Evolutionary conservation across 2,113 vertebrate genomes (phyloP).

Genomic region (Planiliza haematocheilus): DNA sequence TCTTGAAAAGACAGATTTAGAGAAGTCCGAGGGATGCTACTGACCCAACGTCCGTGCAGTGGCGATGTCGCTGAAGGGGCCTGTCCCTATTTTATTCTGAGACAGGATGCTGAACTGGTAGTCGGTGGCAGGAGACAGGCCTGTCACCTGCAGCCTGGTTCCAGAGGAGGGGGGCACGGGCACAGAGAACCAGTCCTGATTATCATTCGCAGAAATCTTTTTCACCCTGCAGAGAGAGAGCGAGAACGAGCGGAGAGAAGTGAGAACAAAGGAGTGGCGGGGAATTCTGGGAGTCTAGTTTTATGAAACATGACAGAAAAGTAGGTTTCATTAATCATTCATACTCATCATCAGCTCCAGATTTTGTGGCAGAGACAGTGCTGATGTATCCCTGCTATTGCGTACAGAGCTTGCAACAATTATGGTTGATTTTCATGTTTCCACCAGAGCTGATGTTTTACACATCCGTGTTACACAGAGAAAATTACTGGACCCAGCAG

Average conservation of each 20-base stretch:
- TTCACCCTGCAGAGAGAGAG: slow-evolving; percentile 83
- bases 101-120: slow-evolving; percentile 97
- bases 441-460: slow-evolving; percentile 20
- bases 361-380: slow-evolving; percentile 55
- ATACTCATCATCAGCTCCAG: slow-evolving; percentile 62
- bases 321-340: slow-evolving; percentile 79
- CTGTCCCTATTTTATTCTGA: slow-evolving; percentile 92
- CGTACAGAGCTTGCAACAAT: slow-evolving; percentile 49
- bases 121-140: slow-evolving; percentile 84
- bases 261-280: slow-evolving; percentile 66
- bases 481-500: slow-evolving; percentile 45
- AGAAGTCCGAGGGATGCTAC: slow-evolving; percentile 23
- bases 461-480: slow-evolving; percentile 25
- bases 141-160: slow-evolving; percentile 84
- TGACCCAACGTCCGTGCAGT: slow-evolving; percentile 86
- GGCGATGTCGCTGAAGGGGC: slow-evolving; percentile 93
- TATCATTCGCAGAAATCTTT: slow-evolving; percentile 71
- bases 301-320: slow-evolving; percentile 78
- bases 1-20: background rate
- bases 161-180: slow-evolving; percentile 80
- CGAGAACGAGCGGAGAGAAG: slow-evolving; percentile 14
- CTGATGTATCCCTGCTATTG: slow-evolving; percentile 41
- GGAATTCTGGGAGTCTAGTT: slow-evolving; percentile 51
- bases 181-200: slow-evolving; percentile 89
- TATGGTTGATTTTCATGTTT: slow-evolving; percentile 57